Base-by-base conservation (phyloP, 1,140 invertebrate species). In the Saccostrea echinata region DNA sequence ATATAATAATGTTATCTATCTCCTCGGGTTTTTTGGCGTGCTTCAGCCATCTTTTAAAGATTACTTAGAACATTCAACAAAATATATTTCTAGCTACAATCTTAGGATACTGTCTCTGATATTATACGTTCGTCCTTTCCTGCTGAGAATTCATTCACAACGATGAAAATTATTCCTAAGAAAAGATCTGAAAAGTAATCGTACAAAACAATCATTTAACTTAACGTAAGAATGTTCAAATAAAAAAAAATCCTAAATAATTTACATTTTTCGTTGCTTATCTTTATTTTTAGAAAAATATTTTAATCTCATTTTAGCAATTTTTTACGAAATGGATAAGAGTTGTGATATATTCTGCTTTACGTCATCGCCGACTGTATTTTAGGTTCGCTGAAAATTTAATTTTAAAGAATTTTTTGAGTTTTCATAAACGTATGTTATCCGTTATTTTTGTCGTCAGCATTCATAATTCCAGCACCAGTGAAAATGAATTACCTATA, bases 1-100 rank as follows among this genome's bases (percentile, higher is more conserved):
- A 30, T 30, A 76, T 76, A 76, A 76, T 24, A 27, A 33, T 30
- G 68, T 35, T 76, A 76, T 76, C 68, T 76, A 27, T 33, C 68
- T 33, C 27, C 27, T 16, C 2, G 68, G 64, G 6, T 71, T 57
- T 61, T 76, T 76, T 76, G 68, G 68, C 68, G 33, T 76, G 68
- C 68, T 33, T 76, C 24, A 76, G 9, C 68, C 27, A 33, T 16
- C 12, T 24, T 33, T 61, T 33, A 64, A 21, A 76, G 68, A 76
- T 76, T 76, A 76, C 12, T 30, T 27, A 9, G 27, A 76, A 76
- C 68, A 76, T 76, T 76, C 24, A 76, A 30, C 30, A 30, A 30
- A 43, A 18, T 30, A 76, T 76, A 76, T 76, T 76, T 33, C 68
- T 33, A 33, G 24, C 12, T 27, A 76, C 27, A 13, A 76, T 76